Base-by-base conservation (phyloP, 1,140 invertebrate species). In the Halictus rubicundus region DNA sequence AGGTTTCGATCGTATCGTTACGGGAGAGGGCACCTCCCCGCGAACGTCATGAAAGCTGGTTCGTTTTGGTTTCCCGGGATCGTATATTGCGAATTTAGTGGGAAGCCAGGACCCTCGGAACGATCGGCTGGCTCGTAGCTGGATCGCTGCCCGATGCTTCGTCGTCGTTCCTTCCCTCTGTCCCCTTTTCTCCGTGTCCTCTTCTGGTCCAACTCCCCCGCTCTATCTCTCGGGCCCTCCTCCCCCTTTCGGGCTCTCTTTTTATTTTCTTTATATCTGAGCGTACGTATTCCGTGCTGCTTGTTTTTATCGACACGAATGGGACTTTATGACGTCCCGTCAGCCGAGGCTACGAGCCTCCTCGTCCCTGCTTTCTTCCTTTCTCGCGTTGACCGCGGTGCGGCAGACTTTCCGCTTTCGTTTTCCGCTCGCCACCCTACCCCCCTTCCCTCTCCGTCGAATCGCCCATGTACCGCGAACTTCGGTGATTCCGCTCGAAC, bases 281-380 rank as follows among this genome's bases (percentile, higher is more conserved):
- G 76, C 78, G 78, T 83, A 83, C 81, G 74, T 86, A 84, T 86
- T 83, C 81, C 77, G 69, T 64, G 80, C 82, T 83, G 85, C 83
- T 88, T 88, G 83, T 86, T 88, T 88, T 88, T 88, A 88, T 88
- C 86, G 86, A 83, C 86, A 76, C 78, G 80, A 88, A 88, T 86
- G 80, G 65, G 73, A 88, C 75, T 88, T 88, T 88, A 88, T 88
- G 87, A 88, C 81, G 83, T 83, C 86, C 87, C 79, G 83, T 86
- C 86, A 87, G 54, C 59, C 76, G 60, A 65, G 32, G 60, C 65
- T 68, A 65, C 83, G 27, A 68, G 37, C 25, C 23, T 25, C 64
- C 37, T 42, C 52, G 42, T 37, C 61, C 5, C 46, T n/a, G 12
- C n/a, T 25, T 69, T 49, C 52, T 60, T 59, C 78, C 54, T 32